Evolutionary conservation across 2,797 vertebrate species (phyloP).

Genomic region (Molothrus aeneus): DNA sequence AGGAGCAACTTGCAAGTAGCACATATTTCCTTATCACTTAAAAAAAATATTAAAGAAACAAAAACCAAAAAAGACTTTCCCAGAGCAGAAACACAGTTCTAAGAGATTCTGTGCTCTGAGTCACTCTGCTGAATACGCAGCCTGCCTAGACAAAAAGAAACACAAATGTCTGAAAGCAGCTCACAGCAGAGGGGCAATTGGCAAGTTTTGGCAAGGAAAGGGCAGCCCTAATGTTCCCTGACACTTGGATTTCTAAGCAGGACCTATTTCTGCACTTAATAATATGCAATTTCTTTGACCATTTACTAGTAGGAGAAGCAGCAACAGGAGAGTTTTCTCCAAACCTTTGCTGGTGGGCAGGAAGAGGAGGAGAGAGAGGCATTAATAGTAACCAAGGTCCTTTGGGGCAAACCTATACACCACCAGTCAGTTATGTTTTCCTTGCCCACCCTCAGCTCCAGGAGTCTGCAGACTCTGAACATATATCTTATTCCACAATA

Average conservation of each 20-base stretch:
- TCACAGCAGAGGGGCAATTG: background rate
- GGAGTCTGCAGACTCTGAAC: background rate
- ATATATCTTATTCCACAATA: background rate
- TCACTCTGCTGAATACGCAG: background rate
- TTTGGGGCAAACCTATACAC: background rate
- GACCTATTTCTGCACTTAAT: background rate
- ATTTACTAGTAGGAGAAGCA: background rate
- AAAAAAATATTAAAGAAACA: conserved; percentile 18
- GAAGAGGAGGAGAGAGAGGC: background rate
- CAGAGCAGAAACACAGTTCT: background rate
- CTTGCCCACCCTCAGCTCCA: background rate
- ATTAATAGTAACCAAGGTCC: background rate
- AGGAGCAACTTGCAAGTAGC: conserved; percentile 58
- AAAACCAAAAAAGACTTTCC: conserved; percentile 1
- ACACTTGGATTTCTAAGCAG: background rate
- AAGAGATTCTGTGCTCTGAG: conserved; percentile 5
- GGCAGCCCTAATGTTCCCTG: background rate
- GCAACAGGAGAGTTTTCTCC: background rate
- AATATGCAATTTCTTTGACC: background rate
- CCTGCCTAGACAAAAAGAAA: background rate
- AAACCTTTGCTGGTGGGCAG: background rate
- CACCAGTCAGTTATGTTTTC: background rate
- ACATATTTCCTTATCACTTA: conserved; percentile 20
- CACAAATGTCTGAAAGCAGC: background rate
- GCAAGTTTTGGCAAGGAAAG: background rate